Evolutionary conservation across 2,113 vertebrate species (phyloP).

Genomic region (Dicaeum eximium): DNA sequence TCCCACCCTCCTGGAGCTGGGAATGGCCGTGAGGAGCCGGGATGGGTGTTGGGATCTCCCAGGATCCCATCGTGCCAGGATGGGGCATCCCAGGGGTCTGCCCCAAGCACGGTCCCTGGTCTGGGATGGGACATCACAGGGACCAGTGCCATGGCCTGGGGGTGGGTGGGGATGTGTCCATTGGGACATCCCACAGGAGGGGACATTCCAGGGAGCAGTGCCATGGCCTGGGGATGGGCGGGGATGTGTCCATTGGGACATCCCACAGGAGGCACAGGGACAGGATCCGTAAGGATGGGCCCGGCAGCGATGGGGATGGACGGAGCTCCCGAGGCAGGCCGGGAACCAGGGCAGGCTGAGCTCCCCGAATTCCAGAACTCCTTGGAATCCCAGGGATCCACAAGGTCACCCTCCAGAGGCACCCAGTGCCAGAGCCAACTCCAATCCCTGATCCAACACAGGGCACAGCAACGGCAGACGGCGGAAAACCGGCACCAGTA

Average conservation of each 20-base stretch:
- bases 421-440: neutral
- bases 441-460: neutral
- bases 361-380: neutral
- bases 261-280: neutral
- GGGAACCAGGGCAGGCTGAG: neutral
- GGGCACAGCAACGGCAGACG: rapidly evolving
- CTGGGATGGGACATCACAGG: neutral
- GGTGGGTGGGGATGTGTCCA: neutral
- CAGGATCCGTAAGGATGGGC: rapidly evolving
- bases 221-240: neutral
- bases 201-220: neutral
- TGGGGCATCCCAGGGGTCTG: neutral
- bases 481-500: neutral
- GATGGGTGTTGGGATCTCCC: neutral
- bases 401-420: neutral
- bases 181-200: neutral
- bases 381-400: neutral
- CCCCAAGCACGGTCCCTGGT: neutral
- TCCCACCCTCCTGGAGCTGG: neutral
- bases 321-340: rapidly evolving
- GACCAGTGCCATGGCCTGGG: neutral
- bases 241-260: neutral
- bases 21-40: neutral
- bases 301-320: neutral
- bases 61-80: neutral